Percentiles rank a stretch among this genome's conserved stretches.
Evolutionary conservation across 2,113 vertebrate genomes (phyloP).

Genomic region (Myxocyprinus asiaticus): DNA sequence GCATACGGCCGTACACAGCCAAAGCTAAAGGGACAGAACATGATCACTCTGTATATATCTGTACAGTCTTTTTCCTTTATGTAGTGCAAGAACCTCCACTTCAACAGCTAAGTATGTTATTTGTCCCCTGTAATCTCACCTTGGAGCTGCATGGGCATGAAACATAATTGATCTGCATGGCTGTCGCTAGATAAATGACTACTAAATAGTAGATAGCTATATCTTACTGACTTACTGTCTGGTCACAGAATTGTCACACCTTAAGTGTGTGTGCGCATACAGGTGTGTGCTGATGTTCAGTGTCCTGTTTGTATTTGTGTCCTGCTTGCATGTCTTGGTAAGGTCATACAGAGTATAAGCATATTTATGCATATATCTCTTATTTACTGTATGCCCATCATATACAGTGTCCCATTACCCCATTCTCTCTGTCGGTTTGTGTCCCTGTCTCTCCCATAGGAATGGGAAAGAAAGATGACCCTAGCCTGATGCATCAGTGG

Average conservation of each 20-base stretch:
- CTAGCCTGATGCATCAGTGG: constrained; percentile 95
- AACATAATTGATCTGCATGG: neutral
- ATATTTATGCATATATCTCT: neutral
- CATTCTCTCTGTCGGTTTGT: too few species aligned
- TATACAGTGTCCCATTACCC: too few species aligned
- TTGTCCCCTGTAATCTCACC: neutral
- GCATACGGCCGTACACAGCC: constrained; percentile 32
- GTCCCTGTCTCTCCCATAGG: constrained; percentile 68
- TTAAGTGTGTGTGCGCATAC: neutral
- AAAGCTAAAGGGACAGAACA: constrained; percentile 51
- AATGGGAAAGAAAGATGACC: constrained; percentile 87
- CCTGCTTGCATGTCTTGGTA: too few species aligned
- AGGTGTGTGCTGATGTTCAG: constrained; percentile 19
- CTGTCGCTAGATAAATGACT: neutral
- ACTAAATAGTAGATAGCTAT: too few species aligned
- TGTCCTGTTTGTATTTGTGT: neutral
- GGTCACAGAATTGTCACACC: neutral
- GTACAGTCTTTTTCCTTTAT: constrained; percentile 57
- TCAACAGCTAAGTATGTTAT: constrained; percentile 52
- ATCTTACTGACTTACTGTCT: neutral
- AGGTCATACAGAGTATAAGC: too few species aligned
- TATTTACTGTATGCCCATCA: too few species aligned
- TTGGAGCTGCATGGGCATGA: constrained; percentile 34
- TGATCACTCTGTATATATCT: constrained; percentile 54
- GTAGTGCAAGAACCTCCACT: constrained; percentile 53